Base-by-base conservation (phyloP, 2,888 invertebrate species). In the Chloroclysta siterata region DNA sequence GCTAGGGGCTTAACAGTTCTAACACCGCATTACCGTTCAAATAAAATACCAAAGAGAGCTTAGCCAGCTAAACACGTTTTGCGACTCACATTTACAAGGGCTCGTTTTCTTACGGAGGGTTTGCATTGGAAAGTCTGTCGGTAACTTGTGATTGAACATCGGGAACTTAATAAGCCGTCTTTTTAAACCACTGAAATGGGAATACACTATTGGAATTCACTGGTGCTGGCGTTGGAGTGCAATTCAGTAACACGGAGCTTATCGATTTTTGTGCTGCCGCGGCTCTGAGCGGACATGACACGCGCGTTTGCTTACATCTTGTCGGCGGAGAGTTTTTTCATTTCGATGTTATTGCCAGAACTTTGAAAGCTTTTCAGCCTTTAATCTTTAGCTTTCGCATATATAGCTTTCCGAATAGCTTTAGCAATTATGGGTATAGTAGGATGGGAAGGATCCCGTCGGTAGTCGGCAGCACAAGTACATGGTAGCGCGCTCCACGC, bases 21-120 rank as follows among this genome's bases (percentile, higher is more conserved):
- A 90, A 82, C 77, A 85, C 79, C 82, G 79, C 81, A 83, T 79
- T 82, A 81, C 76, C 69, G 72, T 72, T 53, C 36, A 58, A 51
- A 59, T 75, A 78, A 79, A 74, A 75, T 75, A 77, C 74, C 72
- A 72, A 74, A 69, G 75, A 56, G 56, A 73, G 78, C 80, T 75
- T 72, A 75, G 70, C 75, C 72, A 79, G 71, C 77, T 79, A 78
- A 73, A 76, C 78, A 82, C 76, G 78, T 72, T 73, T 8, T 73
- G 75, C 77, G 77, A 97, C 97, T 97, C 94, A 97, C 97, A 97
- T 95, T 98, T 97, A 94, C 97, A 96, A 88, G 97, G 97, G 94
- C 97, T 97, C 87, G 97, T 97, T 95, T 97, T 97, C 94, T 97
- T 97, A 89, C 98, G 95, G 91, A 98, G 94, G 84, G 97, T 97